phyloP scores from a whole-genome alignment of 1,140 invertebrate genomes.

The Venustaconcha ellipsiformis region DNA sequence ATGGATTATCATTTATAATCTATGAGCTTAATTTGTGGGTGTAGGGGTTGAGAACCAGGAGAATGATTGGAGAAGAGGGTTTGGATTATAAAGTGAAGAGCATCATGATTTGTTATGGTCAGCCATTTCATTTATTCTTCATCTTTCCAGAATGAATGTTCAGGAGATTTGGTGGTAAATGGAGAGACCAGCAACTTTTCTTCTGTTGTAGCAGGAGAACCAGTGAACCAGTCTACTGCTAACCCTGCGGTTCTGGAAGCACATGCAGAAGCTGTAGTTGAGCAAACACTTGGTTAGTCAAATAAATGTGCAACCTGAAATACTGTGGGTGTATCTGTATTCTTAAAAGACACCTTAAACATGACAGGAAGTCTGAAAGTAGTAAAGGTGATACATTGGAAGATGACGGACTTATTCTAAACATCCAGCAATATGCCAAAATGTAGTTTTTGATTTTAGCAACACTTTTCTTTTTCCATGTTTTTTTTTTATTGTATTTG shows the following conservation, averaged over 20 bases:
- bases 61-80: no score
- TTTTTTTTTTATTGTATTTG: conserved; percentile 16
- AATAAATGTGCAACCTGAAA: not conserved
- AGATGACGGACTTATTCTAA: not conserved
- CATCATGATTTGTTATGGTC: no score
- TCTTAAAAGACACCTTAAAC: not conserved
- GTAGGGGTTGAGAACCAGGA: no score
- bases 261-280: conserved; percentile 20
- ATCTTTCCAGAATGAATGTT: no score
- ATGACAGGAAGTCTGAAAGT: not conserved
- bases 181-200: no score
- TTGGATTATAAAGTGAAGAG: no score
- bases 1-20: no score
- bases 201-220: no score
- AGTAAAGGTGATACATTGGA: not conserved
- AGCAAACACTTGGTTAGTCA: conserved; percentile 16
- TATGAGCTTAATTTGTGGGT: no score
- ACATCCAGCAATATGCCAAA: not conserved
- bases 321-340: not conserved
- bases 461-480: conserved; percentile 11
- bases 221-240: not conserved
- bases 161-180: no score
- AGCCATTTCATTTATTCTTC: no score
- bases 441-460: conserved; percentile 20
- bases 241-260: conserved; percentile 19